Conservation (phyloP, 2,113 vertebrate genomes). For the Heterotilapia buettikoferi region DNA sequence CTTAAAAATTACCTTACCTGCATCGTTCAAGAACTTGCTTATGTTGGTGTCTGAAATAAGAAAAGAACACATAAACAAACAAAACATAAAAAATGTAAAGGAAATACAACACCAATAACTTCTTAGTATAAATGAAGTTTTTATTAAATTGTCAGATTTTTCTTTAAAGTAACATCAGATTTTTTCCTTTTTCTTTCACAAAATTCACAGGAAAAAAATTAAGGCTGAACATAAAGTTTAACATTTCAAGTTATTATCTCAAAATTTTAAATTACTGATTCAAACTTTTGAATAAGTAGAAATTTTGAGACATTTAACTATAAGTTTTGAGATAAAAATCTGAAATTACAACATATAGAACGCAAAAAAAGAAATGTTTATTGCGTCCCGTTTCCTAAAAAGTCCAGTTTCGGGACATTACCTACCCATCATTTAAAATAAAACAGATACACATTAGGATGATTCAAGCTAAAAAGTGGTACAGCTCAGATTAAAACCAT, state of each 20-base stretch:
- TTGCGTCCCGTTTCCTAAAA: neutral
- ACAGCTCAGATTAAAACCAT: neutral
- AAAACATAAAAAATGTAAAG: neutral
- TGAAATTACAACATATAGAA: neutral
- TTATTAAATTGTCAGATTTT: neutral
- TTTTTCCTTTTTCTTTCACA: neutral
- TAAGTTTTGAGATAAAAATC: neutral
- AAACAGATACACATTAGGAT: neutral
- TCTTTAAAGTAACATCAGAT: neutral
- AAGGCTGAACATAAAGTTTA: neutral
- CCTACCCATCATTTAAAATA: neutral
- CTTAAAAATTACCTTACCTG: neutral
- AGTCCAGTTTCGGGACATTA: neutral
- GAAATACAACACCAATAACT: neutral
- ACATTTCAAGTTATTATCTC: neutral
- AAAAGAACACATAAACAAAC: neutral
- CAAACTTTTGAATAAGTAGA: neutral
- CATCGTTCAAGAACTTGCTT: neutral
- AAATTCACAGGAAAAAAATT: neutral
- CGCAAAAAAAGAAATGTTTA: accelerated
- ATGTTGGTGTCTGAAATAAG: neutral
- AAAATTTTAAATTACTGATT: too few species aligned
- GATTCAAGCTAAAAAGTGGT: neutral
- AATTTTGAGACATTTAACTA: neutral
- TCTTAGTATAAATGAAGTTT: neutral